These are phyloP conservation scores for Enteromius fasciolatus DNA, from an alignment of 2,797 vertebrate genomes.

Conservation along the genomic window DNA sequence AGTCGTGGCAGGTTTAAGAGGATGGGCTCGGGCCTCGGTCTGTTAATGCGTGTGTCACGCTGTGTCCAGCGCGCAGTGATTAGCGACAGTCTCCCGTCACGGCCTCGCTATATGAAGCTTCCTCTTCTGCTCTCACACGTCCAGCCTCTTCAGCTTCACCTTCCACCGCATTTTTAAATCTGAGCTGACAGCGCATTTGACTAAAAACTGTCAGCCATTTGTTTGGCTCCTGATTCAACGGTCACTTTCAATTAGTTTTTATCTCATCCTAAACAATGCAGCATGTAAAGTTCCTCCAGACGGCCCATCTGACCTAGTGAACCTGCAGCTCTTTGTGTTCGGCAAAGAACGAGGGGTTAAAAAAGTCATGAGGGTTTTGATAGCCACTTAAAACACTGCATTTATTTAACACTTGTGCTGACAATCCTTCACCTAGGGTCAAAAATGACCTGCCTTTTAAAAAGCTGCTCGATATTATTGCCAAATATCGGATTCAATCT, in stretches of 20 bases:
- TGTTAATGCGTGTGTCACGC: constrained; percentile 81
- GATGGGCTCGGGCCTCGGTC: constrained; percentile 64
- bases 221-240: not conserved
- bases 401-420: not conserved
- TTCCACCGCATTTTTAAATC: constrained; percentile 69
- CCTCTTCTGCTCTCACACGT: constrained; percentile 73
- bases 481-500: not conserved
- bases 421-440: not conserved
- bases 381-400: not conserved
- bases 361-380: not conserved
- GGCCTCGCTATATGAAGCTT: constrained; percentile 63
- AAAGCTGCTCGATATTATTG: not conserved
- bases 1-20: constrained; percentile 2
- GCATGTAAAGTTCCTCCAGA: not conserved
- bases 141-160: constrained; percentile 72
- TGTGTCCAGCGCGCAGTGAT: constrained; percentile 77
- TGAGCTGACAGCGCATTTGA: constrained; percentile 70
- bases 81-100: constrained; percentile 70
- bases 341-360: not conserved
- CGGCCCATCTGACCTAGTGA: not conserved
- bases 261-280: not conserved
- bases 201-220: constrained; percentile 25
- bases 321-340: not conserved
- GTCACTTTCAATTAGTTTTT: constrained; percentile 12
- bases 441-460: not conserved